Evolutionary conservation across 2,113 vertebrate species (phyloP).

Genomic region (Alouatta palliata): DNA sequence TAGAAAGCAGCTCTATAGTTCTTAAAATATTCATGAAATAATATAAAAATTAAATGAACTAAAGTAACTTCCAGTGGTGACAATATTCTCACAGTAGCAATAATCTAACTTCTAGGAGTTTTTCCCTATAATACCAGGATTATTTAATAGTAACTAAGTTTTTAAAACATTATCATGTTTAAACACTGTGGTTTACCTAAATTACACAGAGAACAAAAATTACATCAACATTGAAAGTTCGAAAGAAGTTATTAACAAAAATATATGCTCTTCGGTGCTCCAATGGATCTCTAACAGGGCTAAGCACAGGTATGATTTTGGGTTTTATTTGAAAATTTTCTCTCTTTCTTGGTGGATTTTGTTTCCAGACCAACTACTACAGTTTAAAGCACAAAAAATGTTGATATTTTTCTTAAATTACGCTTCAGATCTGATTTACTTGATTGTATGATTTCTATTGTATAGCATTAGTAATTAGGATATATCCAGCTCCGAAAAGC

Average conservation of each 20-base stretch:
- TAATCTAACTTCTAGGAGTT: neutral
- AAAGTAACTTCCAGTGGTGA: constrained; percentile 57
- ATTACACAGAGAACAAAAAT: neutral
- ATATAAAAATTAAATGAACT: constrained; percentile 16
- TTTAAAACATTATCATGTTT: neutral
- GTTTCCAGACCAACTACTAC: neutral
- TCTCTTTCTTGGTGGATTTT: neutral
- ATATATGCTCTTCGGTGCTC: neutral
- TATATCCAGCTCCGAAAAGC: neutral
- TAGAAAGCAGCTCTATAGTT: constrained; percentile 45
- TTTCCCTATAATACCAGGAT: neutral
- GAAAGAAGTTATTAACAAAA: neutral
- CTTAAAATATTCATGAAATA: constrained; percentile 16
- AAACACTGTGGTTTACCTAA: neutral
- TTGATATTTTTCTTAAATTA: neutral
- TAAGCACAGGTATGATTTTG: neutral
- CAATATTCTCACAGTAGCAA: constrained; percentile 37
- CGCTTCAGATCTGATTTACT: neutral
- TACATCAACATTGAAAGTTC: neutral
- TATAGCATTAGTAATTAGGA: neutral
- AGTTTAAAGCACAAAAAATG: neutral
- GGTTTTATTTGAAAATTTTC: neutral
- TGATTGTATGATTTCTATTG: neutral
- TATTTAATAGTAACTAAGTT: neutral
- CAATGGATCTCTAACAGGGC: neutral